phyloP scores from a whole-genome alignment of 2,797 vertebrate genomes.

The Siniperca obscura region DNA sequence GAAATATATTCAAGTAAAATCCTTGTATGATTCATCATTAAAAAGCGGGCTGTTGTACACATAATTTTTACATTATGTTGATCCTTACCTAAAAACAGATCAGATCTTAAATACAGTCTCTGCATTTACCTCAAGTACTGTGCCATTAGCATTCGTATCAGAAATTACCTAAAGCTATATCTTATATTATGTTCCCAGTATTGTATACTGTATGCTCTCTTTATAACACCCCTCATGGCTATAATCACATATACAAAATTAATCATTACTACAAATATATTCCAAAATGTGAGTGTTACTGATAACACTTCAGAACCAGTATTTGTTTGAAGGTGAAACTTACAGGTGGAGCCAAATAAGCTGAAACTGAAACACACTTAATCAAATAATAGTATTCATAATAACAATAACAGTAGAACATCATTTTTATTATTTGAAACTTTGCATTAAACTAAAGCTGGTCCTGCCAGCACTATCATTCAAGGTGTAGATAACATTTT shows the following conservation, averaged over 20 bases:
- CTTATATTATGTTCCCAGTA: not conserved
- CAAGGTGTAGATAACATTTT: not conserved
- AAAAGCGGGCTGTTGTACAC: not conserved
- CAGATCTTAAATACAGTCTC: not conserved
- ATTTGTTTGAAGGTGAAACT: slow-evolving; percentile 2
- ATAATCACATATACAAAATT: slow-evolving; percentile 4
- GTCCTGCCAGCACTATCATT: not conserved
- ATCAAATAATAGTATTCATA: not conserved
- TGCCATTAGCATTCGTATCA: slow-evolving; percentile 3
- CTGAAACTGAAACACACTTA: not conserved
- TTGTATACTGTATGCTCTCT: not conserved
- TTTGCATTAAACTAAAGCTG: not conserved
- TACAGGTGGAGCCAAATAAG: not conserved
- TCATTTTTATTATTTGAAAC: not conserved
- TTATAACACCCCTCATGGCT: not conserved
- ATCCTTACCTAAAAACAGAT: slow-evolving; percentile 12
- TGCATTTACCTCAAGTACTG: not conserved
- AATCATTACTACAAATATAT: slow-evolving; percentile 11
- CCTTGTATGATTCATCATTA: not conserved
- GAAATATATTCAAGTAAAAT: slow-evolving; percentile 1
- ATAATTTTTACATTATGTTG: not conserved
- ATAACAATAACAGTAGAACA: not conserved
- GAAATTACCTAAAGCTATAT: not conserved
- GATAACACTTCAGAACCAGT: not conserved
- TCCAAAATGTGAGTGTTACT: not conserved